phyloP scores from a whole-genome alignment of 1,140 invertebrate genomes.

The Drosophila parabipectinata region DNA sequence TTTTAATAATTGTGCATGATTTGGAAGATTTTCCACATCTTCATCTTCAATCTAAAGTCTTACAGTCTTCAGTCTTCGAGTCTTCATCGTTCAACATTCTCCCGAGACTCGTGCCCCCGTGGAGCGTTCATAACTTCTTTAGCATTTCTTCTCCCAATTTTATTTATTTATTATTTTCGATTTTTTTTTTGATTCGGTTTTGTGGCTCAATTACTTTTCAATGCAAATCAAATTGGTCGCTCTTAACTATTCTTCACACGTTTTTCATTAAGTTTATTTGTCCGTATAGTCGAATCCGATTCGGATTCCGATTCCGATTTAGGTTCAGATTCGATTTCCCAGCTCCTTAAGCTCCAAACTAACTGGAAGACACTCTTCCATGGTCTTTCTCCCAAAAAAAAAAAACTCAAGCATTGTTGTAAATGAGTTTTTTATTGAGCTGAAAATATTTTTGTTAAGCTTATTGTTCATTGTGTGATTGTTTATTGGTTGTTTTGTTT shows the following conservation, averaged over 20 bases:
- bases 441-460: conserved; percentile 70
- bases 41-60: conserved; percentile 5
- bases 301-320: conserved; percentile 13
- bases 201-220: conserved; percentile 82
- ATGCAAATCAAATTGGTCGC: conserved; percentile 83
- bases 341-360: conserved; percentile 20
- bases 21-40: conserved; percentile 68
- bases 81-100: neutral
- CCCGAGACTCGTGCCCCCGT: conserved; percentile 67
- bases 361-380: conserved; percentile 3
- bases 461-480: conserved; percentile 68
- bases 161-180: neutral
- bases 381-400: neutral
- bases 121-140: conserved; percentile 62
- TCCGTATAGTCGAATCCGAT: conserved; percentile 25
- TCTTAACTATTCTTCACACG: conserved; percentile 83
- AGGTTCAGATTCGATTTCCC: conserved; percentile 3
- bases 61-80: neutral
- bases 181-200: conserved; percentile 29
- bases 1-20: conserved; percentile 84
- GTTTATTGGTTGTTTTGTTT: conserved; percentile 51
- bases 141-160: conserved; percentile 21
- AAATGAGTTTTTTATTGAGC: conserved; percentile 75
- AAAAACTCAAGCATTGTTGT: conserved; percentile 36
- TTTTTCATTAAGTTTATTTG: conserved; percentile 74